Evolutionary conservation across 2,888 invertebrate species (phyloP), one percentile per base, ranked within the genome.

Genomic region (Metopia argyrocephala): DNA sequence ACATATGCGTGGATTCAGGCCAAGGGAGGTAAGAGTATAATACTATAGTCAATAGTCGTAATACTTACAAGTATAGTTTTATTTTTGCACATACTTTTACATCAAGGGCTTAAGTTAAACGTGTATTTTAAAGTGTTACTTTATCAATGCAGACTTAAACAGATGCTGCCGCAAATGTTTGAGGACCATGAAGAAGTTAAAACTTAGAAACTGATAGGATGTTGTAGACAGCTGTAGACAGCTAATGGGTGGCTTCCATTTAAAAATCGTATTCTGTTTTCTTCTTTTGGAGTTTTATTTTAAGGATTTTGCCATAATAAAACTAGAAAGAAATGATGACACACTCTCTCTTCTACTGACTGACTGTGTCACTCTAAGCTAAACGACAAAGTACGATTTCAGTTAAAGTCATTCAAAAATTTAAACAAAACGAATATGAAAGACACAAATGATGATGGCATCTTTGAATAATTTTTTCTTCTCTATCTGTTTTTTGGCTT

Each of bases 381-480:
- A n/a, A n/a, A n/a, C 25, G 65, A 62, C 31, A 54, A 3, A 52
- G n/a, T 54, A 15, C 31, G 20, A 20, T 71, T 70, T 76, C 21
- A n/a, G 28, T 18, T 56, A 64, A 54, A 64, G 38, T 76, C 54
- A 66, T n/a, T n/a, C n/a, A n/a, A n/a, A n/a, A n/a, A n/a, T n/a
- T n/a, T n/a, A 18, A 78, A 61, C 54, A 46, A 78, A 64, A 31
- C n/a, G 12, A 64, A 76, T 38, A 50, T 73, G 31, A 69, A 71
- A n/a, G n/a, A 68, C 74, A 61, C 57, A 78, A 75, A 70, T 75
- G 65, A 75, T 70, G 74, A 78, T 81, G 81, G 70, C 78, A 81
- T 78, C 81, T 81, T 75, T 66, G 70, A 75, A 78, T 75, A 56
- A 70, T 48, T 69, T 28, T 66, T 28, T 21, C 5, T 48, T 31